A percentile compares a stretch with the other conserved stretches of the same genome.
Conservation (phyloP, 2,113 vertebrate genomes). For the Clarias macrocephalus region DNA sequence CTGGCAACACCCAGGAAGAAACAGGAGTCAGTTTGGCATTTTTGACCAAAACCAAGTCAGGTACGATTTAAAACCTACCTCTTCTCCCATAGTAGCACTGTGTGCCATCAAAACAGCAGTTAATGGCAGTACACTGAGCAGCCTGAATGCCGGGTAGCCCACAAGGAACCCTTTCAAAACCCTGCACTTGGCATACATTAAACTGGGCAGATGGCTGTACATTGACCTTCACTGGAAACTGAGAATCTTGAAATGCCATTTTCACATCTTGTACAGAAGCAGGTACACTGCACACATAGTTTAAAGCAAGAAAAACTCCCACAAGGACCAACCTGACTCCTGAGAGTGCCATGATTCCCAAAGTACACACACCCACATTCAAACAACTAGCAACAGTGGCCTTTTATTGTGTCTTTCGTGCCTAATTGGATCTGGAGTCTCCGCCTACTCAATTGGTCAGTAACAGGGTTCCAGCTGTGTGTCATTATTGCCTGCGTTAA, state of each 20-base stretch:
- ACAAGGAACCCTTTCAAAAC: constrained; percentile 27
- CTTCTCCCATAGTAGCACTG: constrained; percentile 48
- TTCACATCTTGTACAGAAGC: neutral
- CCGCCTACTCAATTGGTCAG: neutral
- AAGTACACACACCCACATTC: neutral
- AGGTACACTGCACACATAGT: neutral
- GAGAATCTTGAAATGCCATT: neutral
- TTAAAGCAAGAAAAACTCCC: neutral
- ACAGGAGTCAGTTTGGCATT: neutral
- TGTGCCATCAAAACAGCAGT: constrained; percentile 51
- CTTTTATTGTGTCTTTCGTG: constrained; percentile 1
- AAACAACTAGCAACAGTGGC: neutral
- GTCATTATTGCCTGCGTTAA: neutral
- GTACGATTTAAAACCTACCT: neutral
- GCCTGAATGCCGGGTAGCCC: constrained; percentile 24
- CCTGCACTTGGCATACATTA: constrained; percentile 29
- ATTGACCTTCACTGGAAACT: neutral
- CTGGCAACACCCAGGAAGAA: neutral
- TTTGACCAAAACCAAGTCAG: neutral
- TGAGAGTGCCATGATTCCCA: neutral
- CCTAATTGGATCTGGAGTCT: neutral
- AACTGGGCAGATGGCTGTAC: neutral
- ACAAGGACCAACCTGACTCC: neutral
- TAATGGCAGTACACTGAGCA: constrained; percentile 21
- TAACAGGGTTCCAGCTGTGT: constrained; percentile 15